phyloP scores from a whole-genome alignment of 2,113 vertebrate species.

The Paracanthobrama guichenoti region DNA sequence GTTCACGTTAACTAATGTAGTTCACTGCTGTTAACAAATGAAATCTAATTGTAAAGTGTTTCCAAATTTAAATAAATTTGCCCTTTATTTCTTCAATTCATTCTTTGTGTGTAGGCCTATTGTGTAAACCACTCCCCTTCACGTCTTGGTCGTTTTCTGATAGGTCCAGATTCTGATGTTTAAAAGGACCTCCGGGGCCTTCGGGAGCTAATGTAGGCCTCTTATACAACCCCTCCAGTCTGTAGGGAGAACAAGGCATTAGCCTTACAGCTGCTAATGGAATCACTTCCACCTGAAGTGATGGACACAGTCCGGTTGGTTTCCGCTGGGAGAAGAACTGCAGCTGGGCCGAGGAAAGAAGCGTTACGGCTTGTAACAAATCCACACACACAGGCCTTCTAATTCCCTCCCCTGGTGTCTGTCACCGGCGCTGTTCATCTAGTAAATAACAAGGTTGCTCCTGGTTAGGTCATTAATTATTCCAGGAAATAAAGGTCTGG shows the following conservation, averaged over 20 bases:
- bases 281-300: slow-evolving; percentile 54
- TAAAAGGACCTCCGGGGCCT: slow-evolving; percentile 4
- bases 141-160: background rate
- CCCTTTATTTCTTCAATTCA: background rate
- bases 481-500: slow-evolving; percentile 35
- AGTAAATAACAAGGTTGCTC: slow-evolving; percentile 50
- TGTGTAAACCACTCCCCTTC: background rate
- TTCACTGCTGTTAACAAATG: too few relatives aligned
- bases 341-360: slow-evolving; percentile 47
- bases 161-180: background rate
- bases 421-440: slow-evolving; percentile 49
- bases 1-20: background rate
- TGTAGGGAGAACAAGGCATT: slow-evolving; percentile 20
- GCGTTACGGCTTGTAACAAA: slow-evolving; percentile 44
- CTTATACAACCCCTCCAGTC: slow-evolving; percentile 17
- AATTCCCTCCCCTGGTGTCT: slow-evolving; percentile 47
- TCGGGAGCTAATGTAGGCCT: slow-evolving; percentile 10
- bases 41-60: background rate
- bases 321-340: slow-evolving; percentile 37
- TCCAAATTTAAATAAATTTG: background rate
- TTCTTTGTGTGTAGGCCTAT: background rate
- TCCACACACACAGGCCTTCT: slow-evolving; percentile 41
- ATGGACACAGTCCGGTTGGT: slow-evolving; percentile 49
- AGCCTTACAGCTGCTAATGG: slow-evolving; percentile 54
- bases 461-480: slow-evolving; percentile 58